Evolutionary conservation across 2,888 invertebrate species (phyloP), one percentile per base, ranked within the genome.

Genomic region (Folsomia manolachei): DNA sequence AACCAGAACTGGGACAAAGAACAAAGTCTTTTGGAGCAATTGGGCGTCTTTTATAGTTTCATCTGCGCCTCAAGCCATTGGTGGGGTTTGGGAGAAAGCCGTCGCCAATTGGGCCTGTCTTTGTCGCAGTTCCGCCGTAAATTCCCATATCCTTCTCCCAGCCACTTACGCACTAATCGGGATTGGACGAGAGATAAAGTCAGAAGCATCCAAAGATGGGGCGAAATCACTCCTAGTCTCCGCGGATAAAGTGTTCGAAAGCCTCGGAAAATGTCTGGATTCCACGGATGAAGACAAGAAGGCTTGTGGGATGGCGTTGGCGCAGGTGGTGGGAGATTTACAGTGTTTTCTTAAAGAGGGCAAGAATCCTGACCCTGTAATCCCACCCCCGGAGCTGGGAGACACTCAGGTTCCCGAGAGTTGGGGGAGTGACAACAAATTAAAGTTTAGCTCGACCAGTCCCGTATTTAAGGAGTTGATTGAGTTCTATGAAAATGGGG

Each of bases 221-320:
- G 51, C 19, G 21, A 24, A 66, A 19, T 62, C 61, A 26, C 26
- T 75, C 25, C 14, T 72, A 14, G 2, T 23, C 0, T 52, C 67
- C 9, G 27, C 69, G 1, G 66, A 39, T 1, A 27, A 52, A 21
- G 71, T 80, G 11, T 71, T 80, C 11, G 65, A 74, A 64, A 75
- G 73, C 23, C 69, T 80, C 19, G 61, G 73, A 0, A 69, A 72
- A 27, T 76, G 77, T 18, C 66, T 80, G 24, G 77, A 75, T 27
- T 76, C 74, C 51, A 78, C 77, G 24, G 70, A 74, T 56, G 74
- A 70, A 61, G 63, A 74, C 0, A 80, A 79, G 39, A 65, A 72
- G 26, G 74, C 72, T n/a, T 78, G 78, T 71, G 80, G 80, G 51
- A 78, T 78, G 78, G 80, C 78, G 1, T 51, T 76, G 4, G 78